These are phyloP conservation scores for Eumeta japonica DNA, from an alignment of 1,140 invertebrate genomes.

Conservation along the genomic window DNA sequence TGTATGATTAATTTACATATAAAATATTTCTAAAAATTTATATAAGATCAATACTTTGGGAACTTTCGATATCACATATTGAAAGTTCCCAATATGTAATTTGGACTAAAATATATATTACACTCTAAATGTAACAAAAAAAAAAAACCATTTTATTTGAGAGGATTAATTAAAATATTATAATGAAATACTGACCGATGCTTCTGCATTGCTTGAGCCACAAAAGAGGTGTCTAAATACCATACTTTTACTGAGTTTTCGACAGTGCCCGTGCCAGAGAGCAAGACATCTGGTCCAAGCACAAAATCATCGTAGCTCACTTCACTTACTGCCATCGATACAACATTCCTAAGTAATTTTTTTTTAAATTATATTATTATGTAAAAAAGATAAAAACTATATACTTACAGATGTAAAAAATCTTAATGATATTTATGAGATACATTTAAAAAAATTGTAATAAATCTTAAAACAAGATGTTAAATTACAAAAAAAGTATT, in stretches of 20 bases:
- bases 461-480: conserved; percentile 2
- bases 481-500: conserved; percentile 10
- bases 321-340: conserved; percentile 38
- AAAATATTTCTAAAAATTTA: too few species aligned
- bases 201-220: conserved; percentile 27
- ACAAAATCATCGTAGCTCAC: conserved; percentile 31
- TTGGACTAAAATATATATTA: too few species aligned
- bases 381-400: neutral
- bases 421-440: neutral
- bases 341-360: conserved; percentile 21
- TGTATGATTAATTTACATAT: too few species aligned
- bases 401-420: neutral
- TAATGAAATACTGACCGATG: conserved; percentile 22
- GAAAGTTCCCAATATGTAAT: too few species aligned
- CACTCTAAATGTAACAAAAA: too few species aligned
- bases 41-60: too few species aligned
- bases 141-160: conserved; percentile 3
- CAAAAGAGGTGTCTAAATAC: conserved; percentile 36
- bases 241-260: conserved; percentile 43
- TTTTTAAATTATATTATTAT: neutral
- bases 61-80: too few species aligned
- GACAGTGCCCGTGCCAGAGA: conserved; percentile 31
- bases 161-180: neutral
- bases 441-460: neutral
- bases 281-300: conserved; percentile 34